phyloP scores from a whole-genome alignment of 2,888 invertebrate species.

The Dendrolimus houi region DNA sequence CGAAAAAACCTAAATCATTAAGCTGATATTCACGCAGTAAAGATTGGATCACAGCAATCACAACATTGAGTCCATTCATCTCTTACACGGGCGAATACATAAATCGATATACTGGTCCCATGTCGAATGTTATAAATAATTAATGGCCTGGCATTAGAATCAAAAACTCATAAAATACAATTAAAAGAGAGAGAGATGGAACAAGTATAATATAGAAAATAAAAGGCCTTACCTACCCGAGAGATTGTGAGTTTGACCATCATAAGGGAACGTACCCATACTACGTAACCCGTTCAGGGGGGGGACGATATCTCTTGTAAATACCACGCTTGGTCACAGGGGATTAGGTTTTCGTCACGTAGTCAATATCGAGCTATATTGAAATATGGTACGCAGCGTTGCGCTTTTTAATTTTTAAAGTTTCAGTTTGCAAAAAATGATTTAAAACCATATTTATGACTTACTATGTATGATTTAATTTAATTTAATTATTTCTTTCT shows the following conservation, averaged over 20 bases:
- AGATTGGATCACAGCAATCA: slow-evolving; percentile 38
- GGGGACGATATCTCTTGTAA: no score
- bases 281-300: slow-evolving; percentile 24
- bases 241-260: slow-evolving; percentile 71
- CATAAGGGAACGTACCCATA: slow-evolving; percentile 60
- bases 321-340: no score
- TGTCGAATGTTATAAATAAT: slow-evolving; percentile 75
- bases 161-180: slow-evolving; percentile 77
- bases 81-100: slow-evolving; percentile 47
- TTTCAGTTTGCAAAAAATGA: no score
- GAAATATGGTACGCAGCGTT: no score
- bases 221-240: slow-evolving; percentile 66
- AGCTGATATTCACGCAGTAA: slow-evolving; percentile 38
- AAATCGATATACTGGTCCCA: slow-evolving; percentile 66
- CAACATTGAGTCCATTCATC: slow-evolving; percentile 45
- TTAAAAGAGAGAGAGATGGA: slow-evolving; percentile 70
- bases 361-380: no score
- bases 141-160: slow-evolving; percentile 74
- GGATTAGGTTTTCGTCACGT: no score
- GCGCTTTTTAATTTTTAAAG: no score
- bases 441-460: no score
- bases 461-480: no score
- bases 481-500: no score
- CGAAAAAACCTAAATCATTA: slow-evolving; percentile 3
- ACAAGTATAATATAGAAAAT: slow-evolving; percentile 63